Evolutionary conservation across 2,888 invertebrate species (phyloP).

Genomic region (Caenorhabditis sp.): DNA sequence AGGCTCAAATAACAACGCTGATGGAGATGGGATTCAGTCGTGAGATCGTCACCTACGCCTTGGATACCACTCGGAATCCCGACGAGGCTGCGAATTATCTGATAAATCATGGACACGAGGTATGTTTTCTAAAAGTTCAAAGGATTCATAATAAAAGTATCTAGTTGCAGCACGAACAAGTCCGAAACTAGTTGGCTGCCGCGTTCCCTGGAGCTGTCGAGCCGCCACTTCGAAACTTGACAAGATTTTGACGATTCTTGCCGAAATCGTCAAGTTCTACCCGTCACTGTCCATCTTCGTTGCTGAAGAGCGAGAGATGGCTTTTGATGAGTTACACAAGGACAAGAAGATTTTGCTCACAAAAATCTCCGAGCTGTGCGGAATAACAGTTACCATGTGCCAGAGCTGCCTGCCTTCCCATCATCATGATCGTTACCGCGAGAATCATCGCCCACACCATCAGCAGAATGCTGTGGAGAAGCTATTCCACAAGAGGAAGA

Average conservation of each 20-base stretch:
- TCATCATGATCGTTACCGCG: slow-evolving; percentile 13
- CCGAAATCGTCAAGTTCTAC: slow-evolving; percentile 72
- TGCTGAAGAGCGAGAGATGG: slow-evolving; percentile 37
- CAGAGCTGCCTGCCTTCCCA: slow-evolving; percentile 48
- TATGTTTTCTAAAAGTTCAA: no score
- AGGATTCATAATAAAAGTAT: no score
- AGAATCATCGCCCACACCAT: neutral
- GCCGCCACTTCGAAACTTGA: no score
- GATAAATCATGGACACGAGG: slow-evolving; percentile 38
- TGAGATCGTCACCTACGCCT: slow-evolving; percentile 67
- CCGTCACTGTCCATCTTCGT: slow-evolving; percentile 62
- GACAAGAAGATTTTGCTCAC: slow-evolving; percentile 26
- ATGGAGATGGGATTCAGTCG: slow-evolving; percentile 78
- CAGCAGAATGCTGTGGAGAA: slow-evolving; percentile 58
- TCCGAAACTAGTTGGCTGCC: no score
- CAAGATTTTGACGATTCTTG: slow-evolving; percentile 60
- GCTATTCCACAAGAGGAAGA: slow-evolving; percentile 72
- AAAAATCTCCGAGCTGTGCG: slow-evolving; percentile 66
- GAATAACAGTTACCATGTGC: slow-evolving; percentile 63
- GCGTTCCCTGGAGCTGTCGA: no score
- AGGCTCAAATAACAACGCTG: slow-evolving; percentile 34
- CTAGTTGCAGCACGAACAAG: no score
- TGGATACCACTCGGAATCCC: slow-evolving; percentile 42
- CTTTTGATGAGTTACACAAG: neutral
- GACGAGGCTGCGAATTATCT: slow-evolving; percentile 67